Evolutionary conservation across 2,888 invertebrate species (phyloP).

Genomic region (Gnatocerus cornutus): DNA sequence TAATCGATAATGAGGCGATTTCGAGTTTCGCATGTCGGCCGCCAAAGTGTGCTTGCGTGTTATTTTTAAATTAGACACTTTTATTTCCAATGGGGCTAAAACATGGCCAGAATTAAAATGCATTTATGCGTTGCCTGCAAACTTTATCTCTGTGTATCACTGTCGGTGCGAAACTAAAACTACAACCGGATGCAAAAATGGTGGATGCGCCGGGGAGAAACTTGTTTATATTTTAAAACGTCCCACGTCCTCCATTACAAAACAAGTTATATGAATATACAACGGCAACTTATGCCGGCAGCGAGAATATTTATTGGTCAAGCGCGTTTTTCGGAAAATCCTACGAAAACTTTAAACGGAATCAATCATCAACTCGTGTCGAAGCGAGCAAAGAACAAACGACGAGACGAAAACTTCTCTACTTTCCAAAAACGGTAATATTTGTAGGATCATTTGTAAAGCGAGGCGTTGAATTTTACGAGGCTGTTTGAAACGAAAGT

Average conservation of each 20-base stretch:
- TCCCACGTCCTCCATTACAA: too few species aligned
- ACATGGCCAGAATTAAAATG: background rate
- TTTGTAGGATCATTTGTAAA: slow-evolving; percentile 40
- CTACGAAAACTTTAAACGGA: slow-evolving; percentile 3
- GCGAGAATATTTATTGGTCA: too few species aligned
- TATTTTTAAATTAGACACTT: slow-evolving; percentile 19
- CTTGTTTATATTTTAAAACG: too few species aligned
- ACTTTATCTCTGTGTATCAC: background rate
- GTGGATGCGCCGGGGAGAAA: too few species aligned
- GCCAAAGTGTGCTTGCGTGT: slow-evolving; percentile 19
- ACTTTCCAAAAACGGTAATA: slow-evolving; percentile 37
- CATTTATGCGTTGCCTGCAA: slow-evolving; percentile 20
- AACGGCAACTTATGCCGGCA: too few species aligned
- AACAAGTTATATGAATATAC: too few species aligned
- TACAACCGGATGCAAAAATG: too few species aligned
- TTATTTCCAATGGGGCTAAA: slow-evolving; percentile 1
- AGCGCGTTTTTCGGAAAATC: slow-evolving; percentile 18
- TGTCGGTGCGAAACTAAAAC: too few species aligned
- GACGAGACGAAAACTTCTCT: slow-evolving; percentile 24
- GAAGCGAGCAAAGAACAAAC: slow-evolving; percentile 19
- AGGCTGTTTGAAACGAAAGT: slow-evolving; percentile 27
- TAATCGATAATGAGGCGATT: slow-evolving; percentile 33
- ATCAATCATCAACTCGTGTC: slow-evolving; percentile 15
- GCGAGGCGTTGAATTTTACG: slow-evolving; percentile 37
- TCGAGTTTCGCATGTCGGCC: slow-evolving; percentile 9